These are phyloP conservation scores for Drosophila kanekoi DNA, from an alignment of 2,888 invertebrate genomes.

Conservation along the genomic window DNA sequence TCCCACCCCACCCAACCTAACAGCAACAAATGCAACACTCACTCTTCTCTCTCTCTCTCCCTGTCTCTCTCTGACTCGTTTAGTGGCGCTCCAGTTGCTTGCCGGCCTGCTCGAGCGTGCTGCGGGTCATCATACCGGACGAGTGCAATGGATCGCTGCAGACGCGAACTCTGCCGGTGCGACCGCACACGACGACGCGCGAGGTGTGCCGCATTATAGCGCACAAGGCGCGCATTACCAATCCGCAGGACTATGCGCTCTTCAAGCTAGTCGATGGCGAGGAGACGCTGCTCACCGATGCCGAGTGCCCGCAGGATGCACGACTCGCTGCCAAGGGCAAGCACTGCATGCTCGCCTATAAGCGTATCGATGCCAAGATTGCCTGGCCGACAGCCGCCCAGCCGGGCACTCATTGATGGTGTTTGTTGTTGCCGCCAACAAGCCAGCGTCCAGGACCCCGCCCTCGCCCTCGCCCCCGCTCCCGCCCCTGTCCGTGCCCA, in stretches of 20 bases:
- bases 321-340: slow-evolving; percentile 90
- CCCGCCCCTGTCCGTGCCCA: slow-evolving; percentile 6
- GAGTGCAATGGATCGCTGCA: slow-evolving; percentile 96
- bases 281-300: slow-evolving; percentile 95
- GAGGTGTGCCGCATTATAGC: slow-evolving; percentile 98
- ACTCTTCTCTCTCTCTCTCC: neutral
- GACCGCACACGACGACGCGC: slow-evolving; percentile 96
- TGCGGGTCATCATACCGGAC: slow-evolving; percentile 97
- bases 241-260: slow-evolving; percentile 97
- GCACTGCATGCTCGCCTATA: slow-evolving; percentile 97
- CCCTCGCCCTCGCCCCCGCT: neutral
- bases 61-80: slow-evolving; percentile 15
- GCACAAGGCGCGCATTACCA: slow-evolving; percentile 97
- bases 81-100: slow-evolving; percentile 86
- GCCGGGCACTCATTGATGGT: slow-evolving; percentile 38
- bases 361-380: slow-evolving; percentile 97
- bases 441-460: neutral
- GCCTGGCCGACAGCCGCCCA: slow-evolving; percentile 92
- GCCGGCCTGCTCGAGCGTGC: slow-evolving; percentile 89
- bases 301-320: slow-evolving; percentile 95
- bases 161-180: slow-evolving; percentile 95
- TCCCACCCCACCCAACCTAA: neutral
- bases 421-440: neutral
- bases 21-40: neutral
- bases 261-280: slow-evolving; percentile 96